Evolutionary conservation across 2,113 vertebrate species (phyloP).

Genomic region (Eurypyga helias): DNA sequence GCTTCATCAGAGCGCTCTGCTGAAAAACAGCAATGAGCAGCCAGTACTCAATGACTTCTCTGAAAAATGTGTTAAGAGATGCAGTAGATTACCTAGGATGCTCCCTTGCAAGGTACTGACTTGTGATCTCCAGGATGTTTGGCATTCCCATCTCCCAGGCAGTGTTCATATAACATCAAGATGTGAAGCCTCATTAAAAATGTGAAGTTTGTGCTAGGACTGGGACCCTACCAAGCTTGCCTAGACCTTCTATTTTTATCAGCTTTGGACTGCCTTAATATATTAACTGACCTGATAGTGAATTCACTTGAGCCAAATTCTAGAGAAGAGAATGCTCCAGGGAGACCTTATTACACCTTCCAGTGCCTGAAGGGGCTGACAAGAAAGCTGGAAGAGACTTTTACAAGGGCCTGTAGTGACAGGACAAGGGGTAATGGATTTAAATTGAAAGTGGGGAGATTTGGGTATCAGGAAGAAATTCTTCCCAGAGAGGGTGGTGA

Average conservation of each 20-base stretch:
- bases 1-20: not conserved
- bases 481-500: too few relatives aligned
- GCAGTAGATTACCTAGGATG: not conserved
- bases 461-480: too few relatives aligned
- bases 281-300: not conserved
- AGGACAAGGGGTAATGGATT: too few relatives aligned
- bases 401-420: too few relatives aligned
- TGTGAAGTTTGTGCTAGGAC: not conserved
- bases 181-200: not conserved
- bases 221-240: not conserved
- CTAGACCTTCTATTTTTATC: not conserved
- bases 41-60: not conserved
- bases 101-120: not conserved
- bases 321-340: too few relatives aligned
- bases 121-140: not conserved
- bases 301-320: not conserved
- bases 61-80: not conserved
- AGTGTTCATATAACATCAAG: not conserved
- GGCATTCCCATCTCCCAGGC: fast-evolving
- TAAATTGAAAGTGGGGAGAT: too few relatives aligned
- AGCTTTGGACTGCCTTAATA: not conserved
- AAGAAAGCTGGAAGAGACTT: too few relatives aligned
- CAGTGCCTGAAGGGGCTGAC: too few relatives aligned
- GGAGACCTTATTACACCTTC: too few relatives aligned
- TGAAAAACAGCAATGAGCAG: not conserved